Percentiles rank a stretch among this genome's conserved stretches.
Conservation (phyloP, 2,797 vertebrate genomes). For the Argyrosomus regius region DNA sequence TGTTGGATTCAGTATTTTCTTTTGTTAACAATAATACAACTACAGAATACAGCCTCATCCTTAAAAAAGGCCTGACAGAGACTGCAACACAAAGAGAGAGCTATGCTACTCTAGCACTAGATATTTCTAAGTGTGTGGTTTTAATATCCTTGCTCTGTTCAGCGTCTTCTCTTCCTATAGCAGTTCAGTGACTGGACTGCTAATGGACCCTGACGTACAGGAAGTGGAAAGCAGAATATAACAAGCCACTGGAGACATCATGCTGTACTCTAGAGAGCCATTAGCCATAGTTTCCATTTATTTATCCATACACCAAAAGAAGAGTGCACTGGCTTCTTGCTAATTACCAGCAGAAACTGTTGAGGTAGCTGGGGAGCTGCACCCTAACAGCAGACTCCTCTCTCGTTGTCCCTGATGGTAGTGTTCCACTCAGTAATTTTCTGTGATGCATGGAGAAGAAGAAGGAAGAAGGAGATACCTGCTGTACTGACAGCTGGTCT, state of each 20-base stretch:
- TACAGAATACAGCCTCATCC: neutral
- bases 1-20: neutral
- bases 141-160: conserved; percentile 28
- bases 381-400: conserved; percentile 37
- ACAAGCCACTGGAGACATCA: conserved; percentile 77
- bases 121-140: conserved; percentile 42
- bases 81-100: neutral
- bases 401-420: conserved; percentile 40
- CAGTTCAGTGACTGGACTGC: conserved; percentile 47
- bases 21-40: conserved; percentile 1
- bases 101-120: neutral
- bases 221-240: conserved; percentile 74
- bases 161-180: conserved; percentile 28
- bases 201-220: conserved; percentile 72
- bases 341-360: conserved; percentile 68
- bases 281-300: conserved; percentile 78
- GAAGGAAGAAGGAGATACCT: conserved; percentile 33
- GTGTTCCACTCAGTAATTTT: conserved; percentile 52
- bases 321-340: conserved; percentile 47
- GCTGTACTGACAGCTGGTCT: conserved; percentile 38
- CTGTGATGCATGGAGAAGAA: conserved; percentile 37
- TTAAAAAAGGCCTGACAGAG: neutral
- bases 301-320: conserved; percentile 64
- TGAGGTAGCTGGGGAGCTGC: conserved; percentile 53
- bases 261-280: conserved; percentile 71